Conservation (phyloP, 2,797 vertebrate genomes). For the Microcaecilia unicolor region DNA sequence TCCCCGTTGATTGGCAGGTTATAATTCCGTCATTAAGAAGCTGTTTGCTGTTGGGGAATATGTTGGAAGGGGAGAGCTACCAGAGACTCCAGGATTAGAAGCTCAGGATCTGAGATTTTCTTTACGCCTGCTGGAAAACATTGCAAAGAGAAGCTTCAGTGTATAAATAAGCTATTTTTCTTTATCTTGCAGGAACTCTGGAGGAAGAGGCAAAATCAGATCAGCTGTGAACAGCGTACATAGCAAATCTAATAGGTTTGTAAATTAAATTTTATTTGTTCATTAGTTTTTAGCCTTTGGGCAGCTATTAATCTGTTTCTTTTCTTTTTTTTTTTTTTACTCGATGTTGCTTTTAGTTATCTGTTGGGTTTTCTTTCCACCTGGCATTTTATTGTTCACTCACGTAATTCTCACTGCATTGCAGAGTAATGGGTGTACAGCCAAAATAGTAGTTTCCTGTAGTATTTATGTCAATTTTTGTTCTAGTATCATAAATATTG, state of each 20-base stretch:
- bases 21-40: conserved; percentile 1
- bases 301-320: conserved; percentile 64
- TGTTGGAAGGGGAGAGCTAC: rapidly evolving
- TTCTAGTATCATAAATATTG: too few relatives aligned
- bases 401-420: too few relatives aligned
- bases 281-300: conserved; percentile 68
- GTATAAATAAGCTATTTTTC: conserved; percentile 69
- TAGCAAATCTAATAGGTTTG: conserved; percentile 83
- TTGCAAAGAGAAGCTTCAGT: conserved; percentile 36
- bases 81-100: rapidly evolving
- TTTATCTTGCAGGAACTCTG: conserved; percentile 76
- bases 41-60: neutral
- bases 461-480: too few relatives aligned
- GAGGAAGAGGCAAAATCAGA: conserved; percentile 73
- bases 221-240: conserved; percentile 68
- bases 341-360: conserved; percentile 46
- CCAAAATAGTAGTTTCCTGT: too few relatives aligned
- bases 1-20: too few relatives aligned
- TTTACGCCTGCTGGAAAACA: conserved; percentile 42
- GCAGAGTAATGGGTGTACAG: too few relatives aligned
- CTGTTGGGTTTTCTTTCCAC: conserved; percentile 48
- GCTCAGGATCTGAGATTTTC: conserved; percentile 17
- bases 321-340: conserved; percentile 44
- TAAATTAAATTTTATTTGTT: conserved; percentile 69
- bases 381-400: conserved; percentile 50